Base-by-base conservation (phyloP, 2,797 vertebrate genomes). In the Falco novaeseelandiae region DNA sequence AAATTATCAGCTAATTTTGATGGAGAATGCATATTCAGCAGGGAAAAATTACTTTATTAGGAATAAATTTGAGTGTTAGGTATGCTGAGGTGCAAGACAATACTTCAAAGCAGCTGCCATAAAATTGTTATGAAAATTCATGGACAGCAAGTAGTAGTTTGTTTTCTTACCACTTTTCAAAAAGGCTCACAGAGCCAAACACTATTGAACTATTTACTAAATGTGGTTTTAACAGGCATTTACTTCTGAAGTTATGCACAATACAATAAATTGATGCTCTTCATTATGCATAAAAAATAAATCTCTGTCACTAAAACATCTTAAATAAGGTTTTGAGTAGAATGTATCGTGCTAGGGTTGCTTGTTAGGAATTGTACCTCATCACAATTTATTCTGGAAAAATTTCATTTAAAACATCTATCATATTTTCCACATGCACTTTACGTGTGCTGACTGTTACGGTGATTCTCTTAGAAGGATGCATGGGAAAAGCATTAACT, bases 381-480 rank as follows among this genome's bases (percentile, higher is more conserved):
- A 25, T 25, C 58, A 54, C 14, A 78, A 59, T 3, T 62, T 18
- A 22, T 22, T 36, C 34, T n/a, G 18, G 19, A 63, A 27, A 74
- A 78, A 52, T 25, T 11, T 9, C 2, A 32, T 77, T 69, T 42
- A 32, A 27, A 83, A 16, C 10, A 38, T 20, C 36, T 15, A 29
- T 19, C 10, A 2, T 19, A 9, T 46, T 66, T 70, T 72, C 27
- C 32, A 34, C 3, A 2, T 2, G 5, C 2, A 6, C 8, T 80
- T 77, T 14, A 7, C 12, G 2, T 1, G 6, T 38, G 38, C 54
- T 62, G 42, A 42, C 29, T 86, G 20, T 27, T 77, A 2, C 0
- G 2, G 16, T 10, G 6, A 69, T 87, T 70, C 30, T 72, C 16
- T 57, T 34, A 21, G 25, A 40, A 48, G 6, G 3, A 25, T 12